A percentile compares a stretch with the other conserved stretches of the same genome.
These are phyloP conservation scores for Cryptus viduatorius DNA, from an alignment of 2,888 invertebrate species.

Conservation along the genomic window DNA sequence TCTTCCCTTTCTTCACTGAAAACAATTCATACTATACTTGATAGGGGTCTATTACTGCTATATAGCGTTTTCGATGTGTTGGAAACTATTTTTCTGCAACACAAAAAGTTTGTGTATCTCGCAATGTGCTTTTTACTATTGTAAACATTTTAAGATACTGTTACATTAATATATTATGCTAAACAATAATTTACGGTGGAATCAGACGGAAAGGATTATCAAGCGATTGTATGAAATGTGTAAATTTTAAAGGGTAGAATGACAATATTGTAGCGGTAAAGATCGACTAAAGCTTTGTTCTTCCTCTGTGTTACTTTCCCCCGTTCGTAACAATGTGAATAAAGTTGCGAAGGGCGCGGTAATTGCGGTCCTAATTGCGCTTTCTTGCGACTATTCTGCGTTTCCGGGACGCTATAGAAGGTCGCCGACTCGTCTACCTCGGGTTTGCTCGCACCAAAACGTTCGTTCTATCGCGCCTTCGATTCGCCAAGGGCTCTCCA, in stretches of 20 bases:
- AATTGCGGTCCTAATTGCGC: slow-evolving; percentile 69
- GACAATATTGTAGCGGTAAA: background rate
- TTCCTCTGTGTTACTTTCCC: background rate
- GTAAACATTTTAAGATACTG: background rate
- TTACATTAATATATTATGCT: slow-evolving; percentile 1
- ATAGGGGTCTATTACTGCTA: background rate
- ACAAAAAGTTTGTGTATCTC: too few species aligned
- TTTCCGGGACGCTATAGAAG: slow-evolving; percentile 50
- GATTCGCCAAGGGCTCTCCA: slow-evolving; percentile 36
- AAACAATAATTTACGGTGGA: background rate
- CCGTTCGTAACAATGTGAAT: slow-evolving; percentile 43
- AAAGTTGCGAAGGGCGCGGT: slow-evolving; percentile 63
- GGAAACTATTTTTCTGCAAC: background rate
- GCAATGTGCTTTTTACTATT: background rate
- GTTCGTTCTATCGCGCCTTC: slow-evolving; percentile 39
- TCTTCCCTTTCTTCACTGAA: background rate
- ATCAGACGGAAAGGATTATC: background rate
- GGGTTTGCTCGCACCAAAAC: slow-evolving; percentile 35
- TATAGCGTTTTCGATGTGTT: background rate
- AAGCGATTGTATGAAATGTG: slow-evolving; percentile 4
- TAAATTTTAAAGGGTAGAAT: slow-evolving; percentile 18
- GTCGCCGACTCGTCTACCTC: slow-evolving; percentile 53
- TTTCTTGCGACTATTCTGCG: slow-evolving; percentile 70
- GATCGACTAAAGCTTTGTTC: background rate
- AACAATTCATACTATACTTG: background rate